Conservation (phyloP, 30 jellyfish, hydroid and myxozoan species). For the Pseudorhiza aurosa region DNA sequence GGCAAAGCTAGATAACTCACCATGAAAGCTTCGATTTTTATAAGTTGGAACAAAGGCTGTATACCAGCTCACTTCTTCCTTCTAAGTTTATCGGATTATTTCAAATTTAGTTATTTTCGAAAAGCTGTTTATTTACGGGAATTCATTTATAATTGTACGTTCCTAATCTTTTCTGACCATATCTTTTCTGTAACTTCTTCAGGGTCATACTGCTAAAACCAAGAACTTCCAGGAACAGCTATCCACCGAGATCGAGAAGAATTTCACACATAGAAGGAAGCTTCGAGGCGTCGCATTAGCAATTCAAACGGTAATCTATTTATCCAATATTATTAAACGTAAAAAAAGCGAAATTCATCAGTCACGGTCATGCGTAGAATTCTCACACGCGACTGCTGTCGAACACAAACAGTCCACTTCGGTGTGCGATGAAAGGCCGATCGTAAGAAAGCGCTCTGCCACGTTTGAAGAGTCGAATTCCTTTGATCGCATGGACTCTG, state of each 20-base stretch:
- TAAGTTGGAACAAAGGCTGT: too few species aligned
- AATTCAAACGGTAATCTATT: constrained; percentile 93
- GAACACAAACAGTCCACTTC: constrained; percentile 23
- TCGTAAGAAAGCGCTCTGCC: constrained; percentile 36
- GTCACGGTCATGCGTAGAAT: constrained; percentile 51
- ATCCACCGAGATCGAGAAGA: constrained; percentile 79
- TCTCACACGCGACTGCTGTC: constrained; percentile 6
- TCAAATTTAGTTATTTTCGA: too few species aligned
- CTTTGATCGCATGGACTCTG: constrained; percentile 43
- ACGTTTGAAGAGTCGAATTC: constrained; percentile 66
- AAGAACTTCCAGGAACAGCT: constrained; percentile 77
- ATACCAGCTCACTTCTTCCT: too few species aligned
- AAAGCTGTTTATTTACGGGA: too few species aligned
- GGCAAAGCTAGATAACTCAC: too few species aligned
- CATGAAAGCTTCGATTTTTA: too few species aligned
- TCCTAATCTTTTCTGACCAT: too few species aligned
- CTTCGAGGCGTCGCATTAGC: constrained; percentile 94
- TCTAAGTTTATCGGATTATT: too few species aligned
- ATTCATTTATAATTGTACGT: too few species aligned
- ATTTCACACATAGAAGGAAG: constrained; percentile 57
- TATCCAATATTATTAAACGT: constrained; percentile 75
- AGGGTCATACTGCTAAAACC: constrained; percentile 88
- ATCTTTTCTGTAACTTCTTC: not conserved
- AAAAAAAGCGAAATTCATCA: constrained; percentile 36
- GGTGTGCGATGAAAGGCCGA: constrained; percentile 37